Conservation (phyloP, 2,113 vertebrate genomes). For the Chlorodrepanis virens region DNA sequence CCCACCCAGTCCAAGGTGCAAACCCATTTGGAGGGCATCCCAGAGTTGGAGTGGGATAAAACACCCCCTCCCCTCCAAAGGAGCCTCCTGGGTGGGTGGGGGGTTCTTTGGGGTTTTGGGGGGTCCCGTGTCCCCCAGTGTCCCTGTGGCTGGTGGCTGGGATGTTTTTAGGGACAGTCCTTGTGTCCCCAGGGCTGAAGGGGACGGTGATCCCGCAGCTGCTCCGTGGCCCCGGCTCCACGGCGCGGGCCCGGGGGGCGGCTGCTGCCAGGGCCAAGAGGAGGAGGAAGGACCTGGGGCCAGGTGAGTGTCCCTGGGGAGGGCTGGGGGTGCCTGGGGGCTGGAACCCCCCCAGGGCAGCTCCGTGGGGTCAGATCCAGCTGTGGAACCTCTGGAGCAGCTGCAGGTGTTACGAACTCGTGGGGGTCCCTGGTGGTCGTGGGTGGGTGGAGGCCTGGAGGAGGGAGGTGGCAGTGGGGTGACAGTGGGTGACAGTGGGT, state of each 20-base stretch:
- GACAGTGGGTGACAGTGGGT: not conserved
- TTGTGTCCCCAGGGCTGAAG: conserved; percentile 64
- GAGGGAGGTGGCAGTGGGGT: not conserved
- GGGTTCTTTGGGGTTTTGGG: not conserved
- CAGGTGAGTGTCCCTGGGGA: conserved; percentile 40
- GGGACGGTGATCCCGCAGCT: conserved; percentile 39
- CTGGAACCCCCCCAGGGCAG: not conserved
- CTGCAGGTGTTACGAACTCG: fast-evolving
- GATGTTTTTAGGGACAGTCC: not conserved
- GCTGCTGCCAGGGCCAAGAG: conserved; percentile 64
- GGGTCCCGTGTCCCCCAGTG: fast-evolving
- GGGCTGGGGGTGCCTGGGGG: not conserved
- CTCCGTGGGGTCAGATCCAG: not conserved
- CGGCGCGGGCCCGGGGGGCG: not conserved
- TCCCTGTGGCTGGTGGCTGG: fast-evolving
- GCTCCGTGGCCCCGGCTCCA: conserved; percentile 27
- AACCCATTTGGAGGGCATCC: not conserved
- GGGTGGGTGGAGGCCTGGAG: fast-evolving
- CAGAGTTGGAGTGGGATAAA: fast-evolving
- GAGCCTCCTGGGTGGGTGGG: fast-evolving
- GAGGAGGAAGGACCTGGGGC: conserved; percentile 64
- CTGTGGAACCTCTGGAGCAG: not conserved
- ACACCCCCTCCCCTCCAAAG: fast-evolving
- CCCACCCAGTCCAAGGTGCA: not conserved
- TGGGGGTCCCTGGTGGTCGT: fast-evolving